phyloP scores from a whole-genome alignment of 2,113 vertebrate species.

The Cheirogaleus medius region DNA sequence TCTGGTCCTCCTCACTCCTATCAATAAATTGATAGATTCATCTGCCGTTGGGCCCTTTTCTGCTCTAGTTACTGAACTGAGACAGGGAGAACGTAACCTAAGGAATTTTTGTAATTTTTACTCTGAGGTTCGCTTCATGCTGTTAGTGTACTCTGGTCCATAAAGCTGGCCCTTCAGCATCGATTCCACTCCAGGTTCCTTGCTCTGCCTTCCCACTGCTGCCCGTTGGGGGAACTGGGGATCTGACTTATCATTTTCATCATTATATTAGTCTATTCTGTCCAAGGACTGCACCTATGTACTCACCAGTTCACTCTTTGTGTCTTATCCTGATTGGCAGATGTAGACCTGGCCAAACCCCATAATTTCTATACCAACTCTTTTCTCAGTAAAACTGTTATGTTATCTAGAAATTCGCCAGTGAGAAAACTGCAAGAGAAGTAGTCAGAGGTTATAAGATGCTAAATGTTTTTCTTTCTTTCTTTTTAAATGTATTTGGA shows the following conservation, averaged over 20 bases:
- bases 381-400: not conserved
- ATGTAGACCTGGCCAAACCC: not conserved
- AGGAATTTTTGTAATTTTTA: not conserved
- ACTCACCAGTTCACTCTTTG: not conserved
- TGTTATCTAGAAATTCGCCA: not conserved
- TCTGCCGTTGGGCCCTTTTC: not conserved
- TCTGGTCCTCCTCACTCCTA: not conserved
- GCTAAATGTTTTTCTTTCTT: not conserved
- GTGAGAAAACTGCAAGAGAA: not conserved
- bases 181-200: not conserved
- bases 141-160: not conserved
- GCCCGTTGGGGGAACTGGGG: not conserved
- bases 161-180: not conserved
- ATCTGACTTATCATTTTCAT: not conserved
- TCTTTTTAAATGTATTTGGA: constrained; percentile 3
- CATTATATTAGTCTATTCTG: not conserved
- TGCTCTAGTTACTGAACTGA: not conserved
- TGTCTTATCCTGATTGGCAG: not conserved
- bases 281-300: not conserved
- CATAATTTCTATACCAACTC: not conserved
- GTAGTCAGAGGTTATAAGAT: not conserved
- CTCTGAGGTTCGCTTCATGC: not conserved
- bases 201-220: not conserved
- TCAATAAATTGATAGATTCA: not conserved
- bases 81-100: not conserved